These are phyloP conservation scores for Scaptodrosophila latifasciaeformis DNA, from an alignment of 2,888 invertebrate genomes.

Conservation along the genomic window DNA sequence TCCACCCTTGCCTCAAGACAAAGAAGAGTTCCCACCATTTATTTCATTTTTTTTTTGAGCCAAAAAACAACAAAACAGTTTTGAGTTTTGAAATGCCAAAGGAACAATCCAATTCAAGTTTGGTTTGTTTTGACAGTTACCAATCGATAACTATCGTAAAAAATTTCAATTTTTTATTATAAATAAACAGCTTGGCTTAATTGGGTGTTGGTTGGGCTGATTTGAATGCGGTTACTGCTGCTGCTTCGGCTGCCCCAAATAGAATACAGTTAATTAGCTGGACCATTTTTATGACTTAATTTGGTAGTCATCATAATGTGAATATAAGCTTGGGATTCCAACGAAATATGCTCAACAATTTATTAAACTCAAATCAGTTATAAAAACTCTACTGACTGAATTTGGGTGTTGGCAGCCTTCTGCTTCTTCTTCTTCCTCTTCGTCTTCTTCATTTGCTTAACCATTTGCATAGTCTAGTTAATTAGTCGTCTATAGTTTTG, in stretches of 20 bases:
- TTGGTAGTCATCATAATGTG: too few species aligned
- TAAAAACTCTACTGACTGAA: too few species aligned
- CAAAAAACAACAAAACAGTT: slow-evolving; percentile 42
- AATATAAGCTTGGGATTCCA: too few species aligned
- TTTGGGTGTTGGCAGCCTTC: too few species aligned
- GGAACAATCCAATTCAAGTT: slow-evolving; percentile 1
- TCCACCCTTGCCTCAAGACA: too few species aligned
- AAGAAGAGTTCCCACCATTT: slow-evolving; percentile 39
- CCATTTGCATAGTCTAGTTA: slow-evolving; percentile 63
- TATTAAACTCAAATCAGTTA: slow-evolving; percentile 43
- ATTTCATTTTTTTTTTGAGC: slow-evolving; percentile 43
- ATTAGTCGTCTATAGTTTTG: slow-evolving; percentile 46
- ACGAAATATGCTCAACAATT: too few species aligned
- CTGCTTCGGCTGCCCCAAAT: slow-evolving; percentile 25
- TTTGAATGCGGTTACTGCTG: too few species aligned
- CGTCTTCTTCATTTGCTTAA: too few species aligned
- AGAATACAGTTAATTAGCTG: slow-evolving; percentile 56
- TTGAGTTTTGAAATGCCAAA: slow-evolving; percentile 21
- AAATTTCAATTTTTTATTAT: slow-evolving; percentile 44
- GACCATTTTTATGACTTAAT: slow-evolving; percentile 59
- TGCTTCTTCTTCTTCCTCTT: too few species aligned
- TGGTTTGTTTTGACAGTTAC: slow-evolving; percentile 47
- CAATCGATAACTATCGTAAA: slow-evolving; percentile 49
- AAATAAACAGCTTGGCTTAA: slow-evolving; percentile 52
- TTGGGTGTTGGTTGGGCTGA: slow-evolving; percentile 54